Percentiles rank a stretch among this genome's conserved stretches.
Evolutionary conservation across 2,113 vertebrate species (phyloP).

Genomic region (Oryzias woworae): DNA sequence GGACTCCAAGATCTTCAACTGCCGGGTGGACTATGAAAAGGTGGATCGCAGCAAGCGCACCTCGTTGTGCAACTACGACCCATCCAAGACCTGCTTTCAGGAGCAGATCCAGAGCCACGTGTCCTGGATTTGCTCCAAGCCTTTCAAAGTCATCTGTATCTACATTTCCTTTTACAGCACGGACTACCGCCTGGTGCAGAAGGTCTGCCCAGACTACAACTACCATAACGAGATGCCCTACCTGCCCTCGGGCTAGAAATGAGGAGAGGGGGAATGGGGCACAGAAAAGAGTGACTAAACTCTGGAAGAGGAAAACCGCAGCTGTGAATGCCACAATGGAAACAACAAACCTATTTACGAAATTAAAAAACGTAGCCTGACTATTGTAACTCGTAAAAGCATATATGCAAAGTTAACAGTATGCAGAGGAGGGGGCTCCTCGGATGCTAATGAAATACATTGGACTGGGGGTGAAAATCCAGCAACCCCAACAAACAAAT

Average conservation of each 20-base stretch:
- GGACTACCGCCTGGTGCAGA: conserved; percentile 97
- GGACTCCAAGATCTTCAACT: conserved; percentile 98
- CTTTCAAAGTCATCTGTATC: conserved; percentile 95
- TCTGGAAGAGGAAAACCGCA: conserved; percentile 32
- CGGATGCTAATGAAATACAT: conserved; percentile 41
- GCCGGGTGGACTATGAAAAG: conserved; percentile 94
- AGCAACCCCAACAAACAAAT: conserved; percentile 40
- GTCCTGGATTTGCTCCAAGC: conserved; percentile 96
- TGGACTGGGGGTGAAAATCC: conserved; percentile 42
- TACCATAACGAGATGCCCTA: conserved; percentile 91
- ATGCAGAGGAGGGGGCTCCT: conserved; percentile 59
- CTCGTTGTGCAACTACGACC: conserved; percentile 93
- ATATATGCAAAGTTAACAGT: conserved; percentile 73
- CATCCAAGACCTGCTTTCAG: conserved; percentile 93
- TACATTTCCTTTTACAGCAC: conserved; percentile 98
- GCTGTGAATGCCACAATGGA: conserved; percentile 30
- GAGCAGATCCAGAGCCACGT: conserved; percentile 94
- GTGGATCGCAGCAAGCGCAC: conserved; percentile 92
- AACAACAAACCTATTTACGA: conserved; percentile 34
- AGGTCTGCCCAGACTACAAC: conserved; percentile 96
- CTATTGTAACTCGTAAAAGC: conserved; percentile 59
- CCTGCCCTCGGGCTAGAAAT: conserved; percentile 88
- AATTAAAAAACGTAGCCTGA: conserved; percentile 57
- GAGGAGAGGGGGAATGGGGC: conserved; percentile 25
- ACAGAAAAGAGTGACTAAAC: conserved; percentile 32